phyloP scores from a whole-genome alignment of 35 echinoderm and acorn worm genomes.

The Apostichopus japonicus region DNA sequence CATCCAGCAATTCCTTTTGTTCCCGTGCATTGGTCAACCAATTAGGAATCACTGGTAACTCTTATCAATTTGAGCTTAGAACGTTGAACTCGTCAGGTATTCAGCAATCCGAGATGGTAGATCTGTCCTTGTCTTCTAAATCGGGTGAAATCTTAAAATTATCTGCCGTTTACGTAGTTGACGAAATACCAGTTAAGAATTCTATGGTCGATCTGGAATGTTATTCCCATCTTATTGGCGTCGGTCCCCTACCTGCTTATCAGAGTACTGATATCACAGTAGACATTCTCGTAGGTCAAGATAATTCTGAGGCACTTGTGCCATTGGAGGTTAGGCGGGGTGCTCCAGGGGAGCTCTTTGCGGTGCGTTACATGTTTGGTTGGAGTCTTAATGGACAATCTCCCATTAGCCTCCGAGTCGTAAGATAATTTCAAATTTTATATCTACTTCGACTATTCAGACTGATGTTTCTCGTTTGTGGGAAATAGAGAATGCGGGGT shows the following conservation, averaged over 20 bases:
- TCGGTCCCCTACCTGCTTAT: slow-evolving; percentile 39
- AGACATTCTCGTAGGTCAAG: slow-evolving; percentile 48
- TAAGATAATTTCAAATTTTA: slow-evolving; percentile 58
- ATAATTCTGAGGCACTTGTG: slow-evolving; percentile 52
- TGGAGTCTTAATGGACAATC: slow-evolving; percentile 63
- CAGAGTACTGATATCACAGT: too few relatives aligned
- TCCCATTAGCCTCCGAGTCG: neutral
- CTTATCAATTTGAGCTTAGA: neutral
- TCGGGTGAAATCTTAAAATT: slow-evolving; percentile 37
- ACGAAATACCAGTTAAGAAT: slow-evolving; percentile 54
- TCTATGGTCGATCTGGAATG: neutral
- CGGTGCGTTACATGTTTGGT: slow-evolving; percentile 58
- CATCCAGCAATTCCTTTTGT: slow-evolving; percentile 56
- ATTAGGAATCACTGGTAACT: slow-evolving; percentile 45
- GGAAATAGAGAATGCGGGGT: too few relatives aligned
- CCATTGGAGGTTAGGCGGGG: slow-evolving; percentile 52
- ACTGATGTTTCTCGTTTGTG: too few relatives aligned
- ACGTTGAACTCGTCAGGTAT: slow-evolving; percentile 21
- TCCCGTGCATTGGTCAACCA: slow-evolving; percentile 21
- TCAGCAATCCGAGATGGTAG: too few relatives aligned
- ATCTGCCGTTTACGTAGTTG: slow-evolving; percentile 52
- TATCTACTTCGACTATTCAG: slow-evolving; percentile 9
- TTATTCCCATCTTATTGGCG: slow-evolving; percentile 27
- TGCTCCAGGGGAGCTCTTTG: slow-evolving; percentile 41
- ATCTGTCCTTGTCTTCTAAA: slow-evolving; percentile 17